Base-by-base conservation (phyloP, 92 coral and sea anemone species). In the Isaurus tuberculatus region DNA sequence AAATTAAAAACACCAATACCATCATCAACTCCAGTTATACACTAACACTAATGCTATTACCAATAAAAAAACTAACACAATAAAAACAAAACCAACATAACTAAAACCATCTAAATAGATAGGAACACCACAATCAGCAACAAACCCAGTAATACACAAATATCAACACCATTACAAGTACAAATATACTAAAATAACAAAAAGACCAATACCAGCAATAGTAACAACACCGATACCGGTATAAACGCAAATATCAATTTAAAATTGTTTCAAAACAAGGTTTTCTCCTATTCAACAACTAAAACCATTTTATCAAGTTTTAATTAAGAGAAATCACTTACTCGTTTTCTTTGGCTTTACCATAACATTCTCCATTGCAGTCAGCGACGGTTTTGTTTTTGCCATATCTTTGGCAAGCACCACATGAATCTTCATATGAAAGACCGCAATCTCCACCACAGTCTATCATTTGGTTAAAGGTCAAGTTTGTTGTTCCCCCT, bases 391-490 rank as follows among this genome's bases (percentile, higher is more conserved):
- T 82, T 25, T 42, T 40, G 28, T 64, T 51, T 0, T 13, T 31
- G 4, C 65, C 79, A 53, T 29, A 67, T 2, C 23, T 4, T 30
- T 87, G 87, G 55, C 90, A 87, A 6, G 32, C 44, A 5, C 72
- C 72, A 44, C 98, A 94, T 1, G 44, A 10, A 71, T 79, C 93
- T 0, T 0, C 27, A 5, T 64, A 69, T 28, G 91, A 82, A 8
- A 73, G 5, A 2, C 73, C 84, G 70, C 96, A 92, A 2, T 83
- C 90, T 14, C 89, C 86, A 0, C 88, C 93, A 72, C 96, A 92
- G 73, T 92, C 96, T 65, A 73, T 75, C 61, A 65, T 43, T 40
- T 67, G 85, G 86, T 92, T 86, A 58, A 73, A 87, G 0, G 68
- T 48, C 26, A 67, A 17, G 30, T 70, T 70, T 0, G 98, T 94